Evolutionary conservation across 1,140 invertebrate genomes (phyloP).

Genomic region (Neuroterus valhalla): DNA sequence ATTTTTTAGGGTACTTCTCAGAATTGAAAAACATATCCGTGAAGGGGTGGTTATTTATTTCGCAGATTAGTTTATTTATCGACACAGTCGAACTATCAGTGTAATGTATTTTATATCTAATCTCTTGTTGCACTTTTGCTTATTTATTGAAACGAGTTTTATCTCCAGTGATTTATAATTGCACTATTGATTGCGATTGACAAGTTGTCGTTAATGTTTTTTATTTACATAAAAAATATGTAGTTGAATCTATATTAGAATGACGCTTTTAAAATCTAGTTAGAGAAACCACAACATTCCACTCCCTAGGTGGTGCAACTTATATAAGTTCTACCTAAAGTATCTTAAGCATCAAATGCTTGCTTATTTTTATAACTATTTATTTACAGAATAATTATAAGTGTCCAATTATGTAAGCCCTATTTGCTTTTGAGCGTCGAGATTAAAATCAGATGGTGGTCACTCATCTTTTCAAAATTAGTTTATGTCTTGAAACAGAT

Average conservation of each 20-base stretch:
- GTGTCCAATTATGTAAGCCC: slow-evolving; percentile 28
- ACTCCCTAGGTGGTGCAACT: slow-evolving; percentile 69
- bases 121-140: slow-evolving; percentile 71
- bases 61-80: slow-evolving; percentile 41
- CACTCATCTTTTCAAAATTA: slow-evolving; percentile 26
- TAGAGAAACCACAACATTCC: slow-evolving; percentile 70
- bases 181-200: slow-evolving; percentile 65
- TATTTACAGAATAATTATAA: slow-evolving; percentile 69
- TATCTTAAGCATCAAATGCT: slow-evolving; percentile 70
- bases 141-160: slow-evolving; percentile 70
- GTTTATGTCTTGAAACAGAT: too few relatives aligned
- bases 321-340: slow-evolving; percentile 67
- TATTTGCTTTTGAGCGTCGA: slow-evolving; percentile 12
- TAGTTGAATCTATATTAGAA: slow-evolving; percentile 69
- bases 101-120: slow-evolving; percentile 61
- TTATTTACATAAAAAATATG: slow-evolving; percentile 49
- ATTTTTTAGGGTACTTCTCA: not conserved
- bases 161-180: slow-evolving; percentile 56
- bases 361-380: slow-evolving; percentile 75
- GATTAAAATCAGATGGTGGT: slow-evolving; percentile 14
- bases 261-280: slow-evolving; percentile 71
- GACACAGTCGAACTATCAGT: slow-evolving; percentile 40
- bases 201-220: slow-evolving; percentile 67
- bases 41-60: slow-evolving; percentile 61
- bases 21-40: slow-evolving; percentile 4